Base-by-base conservation (phyloP, 2,797 vertebrate species). In the Enteromius viviparus region DNA sequence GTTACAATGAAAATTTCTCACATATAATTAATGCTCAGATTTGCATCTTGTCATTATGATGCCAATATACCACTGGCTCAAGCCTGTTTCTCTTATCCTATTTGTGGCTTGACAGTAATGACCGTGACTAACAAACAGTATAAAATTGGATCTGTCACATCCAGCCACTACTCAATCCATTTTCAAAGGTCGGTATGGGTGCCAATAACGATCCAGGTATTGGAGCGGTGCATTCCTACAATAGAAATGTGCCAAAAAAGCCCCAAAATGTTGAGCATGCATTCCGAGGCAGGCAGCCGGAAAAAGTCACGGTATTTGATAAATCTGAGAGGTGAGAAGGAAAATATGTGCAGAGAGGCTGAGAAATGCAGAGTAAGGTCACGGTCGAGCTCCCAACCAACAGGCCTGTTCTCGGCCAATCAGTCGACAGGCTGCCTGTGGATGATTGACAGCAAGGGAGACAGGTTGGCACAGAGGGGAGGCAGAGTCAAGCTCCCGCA, bases 361-460 rank as follows among this genome's bases (percentile, higher is more conserved):
- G 37, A 69, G 51, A 82, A 80, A 80, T 75, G 62, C 71, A 75
- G 51, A 58, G 78, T 75, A 76, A 51, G 55, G 68, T 68, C 83
- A 88, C 19, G 34, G 76, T 78, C 17, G 40, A 83, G 81, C 53
- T 85, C 71, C 55, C 19, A 45, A 80, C 68, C 21, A 62, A 81
- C 81, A 69, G 74, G 58, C 66, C 77, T 78, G 78, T 87, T 81
- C 78, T 55, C 68, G 29, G 72, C 47, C 72, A 71, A 53, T 81
- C 86, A 84, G 81, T 65, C 17, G 65, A 32, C 81, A 72, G 60
- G 45, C 74, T 77, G 78, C 66, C 60, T 64, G 68, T 51, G 49
- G 82, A 87, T 86, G 87, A 87, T 74, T 86, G 86, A 87, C 82
- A 85, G 75, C 17, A 11, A 60, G 69, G 49, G 51, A 82, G 82